A percentile compares a stretch with the other conserved stretches of the same genome.
Conservation (phyloP, 2,888 invertebrate genomes). For the Euzophera pinguis region DNA sequence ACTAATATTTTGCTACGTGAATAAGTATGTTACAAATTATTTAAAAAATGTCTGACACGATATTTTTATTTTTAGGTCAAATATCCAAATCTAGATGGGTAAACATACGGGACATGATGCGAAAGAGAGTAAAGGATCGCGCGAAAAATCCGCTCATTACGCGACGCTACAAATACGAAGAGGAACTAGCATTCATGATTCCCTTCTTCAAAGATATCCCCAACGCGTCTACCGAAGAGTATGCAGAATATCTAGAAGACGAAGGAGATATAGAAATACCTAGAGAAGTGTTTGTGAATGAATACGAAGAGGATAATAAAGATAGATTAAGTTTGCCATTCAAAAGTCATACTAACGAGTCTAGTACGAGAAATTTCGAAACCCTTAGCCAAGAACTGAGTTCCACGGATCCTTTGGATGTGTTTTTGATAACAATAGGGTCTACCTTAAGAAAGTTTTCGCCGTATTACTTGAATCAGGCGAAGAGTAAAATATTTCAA, state of each 20-base stretch:
- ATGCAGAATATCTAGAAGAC: conserved; percentile 43
- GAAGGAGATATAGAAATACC: conserved; percentile 43
- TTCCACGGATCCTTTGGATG: conserved; percentile 55
- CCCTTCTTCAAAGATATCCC: conserved; percentile 51
- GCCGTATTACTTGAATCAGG: conserved; percentile 65
- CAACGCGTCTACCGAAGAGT: conserved; percentile 41
- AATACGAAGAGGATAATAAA: conserved; percentile 28
- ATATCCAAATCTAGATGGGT: conserved; percentile 64
- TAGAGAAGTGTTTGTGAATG: conserved; percentile 38
- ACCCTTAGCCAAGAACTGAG: conserved; percentile 41
- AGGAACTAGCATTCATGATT: conserved; percentile 55
- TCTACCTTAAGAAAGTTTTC: conserved; percentile 57
- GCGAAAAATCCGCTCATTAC: conserved; percentile 43
- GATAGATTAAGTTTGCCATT: conserved; percentile 34
- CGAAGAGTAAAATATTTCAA: conserved; percentile 68
- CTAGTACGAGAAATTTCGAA: conserved; percentile 26
- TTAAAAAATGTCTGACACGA: neutral
- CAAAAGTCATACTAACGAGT: conserved; percentile 8
- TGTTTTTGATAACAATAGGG: conserved; percentile 61
- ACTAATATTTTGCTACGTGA: no score
- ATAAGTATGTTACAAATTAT: no score
- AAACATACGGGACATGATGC: conserved; percentile 68
- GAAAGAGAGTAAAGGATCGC: conserved; percentile 51
- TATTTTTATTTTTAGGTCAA: conserved; percentile 39
- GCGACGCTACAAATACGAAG: conserved; percentile 62